phyloP scores from a whole-genome alignment of 2,113 vertebrate species.

The Macrotus californicus region DNA sequence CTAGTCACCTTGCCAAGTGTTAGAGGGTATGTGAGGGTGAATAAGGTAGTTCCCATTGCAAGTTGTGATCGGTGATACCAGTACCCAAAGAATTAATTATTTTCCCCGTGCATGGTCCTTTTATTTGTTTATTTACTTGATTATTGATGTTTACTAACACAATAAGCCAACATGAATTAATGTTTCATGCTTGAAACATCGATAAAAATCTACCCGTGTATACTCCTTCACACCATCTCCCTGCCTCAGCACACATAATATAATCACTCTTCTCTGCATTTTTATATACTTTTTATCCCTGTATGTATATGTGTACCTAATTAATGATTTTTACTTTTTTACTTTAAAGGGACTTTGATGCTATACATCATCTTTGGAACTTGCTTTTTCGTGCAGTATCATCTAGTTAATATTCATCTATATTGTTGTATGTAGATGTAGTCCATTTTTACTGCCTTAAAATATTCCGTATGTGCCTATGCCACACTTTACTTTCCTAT shows the following conservation, averaged over 20 bases:
- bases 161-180: background rate
- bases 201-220: background rate
- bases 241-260: background rate
- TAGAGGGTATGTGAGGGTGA: background rate
- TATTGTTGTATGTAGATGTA: background rate
- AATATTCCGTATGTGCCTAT: background rate
- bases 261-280: background rate
- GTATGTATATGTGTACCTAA: too few species aligned
- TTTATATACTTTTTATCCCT: background rate
- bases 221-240: background rate
- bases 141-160: background rate
- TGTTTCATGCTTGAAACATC: background rate
- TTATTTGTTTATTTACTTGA: background rate
- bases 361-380: background rate
- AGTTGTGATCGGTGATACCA: background rate
- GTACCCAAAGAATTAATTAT: background rate
- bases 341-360: background rate
- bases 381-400: background rate
- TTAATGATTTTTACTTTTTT: background rate
- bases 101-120: background rate
- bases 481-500: background rate
- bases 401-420: background rate
- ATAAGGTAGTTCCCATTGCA: background rate
- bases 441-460: background rate
- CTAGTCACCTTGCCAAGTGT: constrained; percentile 9